Evolutionary conservation across 1,140 invertebrate genomes (phyloP).

Genomic region (Pemphigus obesinymphae): DNA sequence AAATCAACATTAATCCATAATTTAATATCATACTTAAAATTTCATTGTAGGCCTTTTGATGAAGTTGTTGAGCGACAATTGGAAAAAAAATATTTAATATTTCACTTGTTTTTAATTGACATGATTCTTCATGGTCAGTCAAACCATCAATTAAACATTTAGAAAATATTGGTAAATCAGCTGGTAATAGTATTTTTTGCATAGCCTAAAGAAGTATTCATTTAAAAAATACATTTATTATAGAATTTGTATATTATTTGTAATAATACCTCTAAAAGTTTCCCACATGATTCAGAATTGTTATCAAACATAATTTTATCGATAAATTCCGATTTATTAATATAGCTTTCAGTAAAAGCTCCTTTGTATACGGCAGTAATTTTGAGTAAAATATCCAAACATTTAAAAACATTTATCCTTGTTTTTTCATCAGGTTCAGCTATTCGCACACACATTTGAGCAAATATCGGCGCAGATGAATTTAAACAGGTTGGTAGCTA

Average conservation of each 20-base stretch:
- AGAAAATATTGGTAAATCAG: constrained; percentile 5
- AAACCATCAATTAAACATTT: constrained; percentile 28
- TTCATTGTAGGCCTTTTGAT: constrained; percentile 23
- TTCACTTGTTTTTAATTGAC: constrained; percentile 29
- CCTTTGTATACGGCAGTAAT: constrained; percentile 33
- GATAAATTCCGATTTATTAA: constrained; percentile 3
- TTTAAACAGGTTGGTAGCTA: constrained; percentile 13
- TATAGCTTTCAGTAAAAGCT: constrained; percentile 23
- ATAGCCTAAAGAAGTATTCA: neutral
- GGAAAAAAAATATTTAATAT: constrained; percentile 28
- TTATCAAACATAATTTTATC: constrained; percentile 4
- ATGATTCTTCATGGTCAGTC: neutral
- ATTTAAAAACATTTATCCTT: constrained; percentile 8
- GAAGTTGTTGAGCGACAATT: constrained; percentile 11
- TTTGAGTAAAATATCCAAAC: constrained; percentile 3
- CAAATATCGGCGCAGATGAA: constrained; percentile 11
- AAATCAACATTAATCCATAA: neutral
- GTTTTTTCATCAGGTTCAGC: constrained; percentile 18
- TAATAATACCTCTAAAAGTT: constrained; percentile 16
- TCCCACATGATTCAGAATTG: neutral
- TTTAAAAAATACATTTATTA: neutral
- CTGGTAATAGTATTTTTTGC: constrained; percentile 18
- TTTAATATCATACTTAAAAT: constrained; percentile 22
- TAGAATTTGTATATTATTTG: neutral
- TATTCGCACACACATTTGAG: constrained; percentile 16